Evolutionary conservation across 2,113 vertebrate species (phyloP).

Genomic region (Austrofundulus limnaeus): DNA sequence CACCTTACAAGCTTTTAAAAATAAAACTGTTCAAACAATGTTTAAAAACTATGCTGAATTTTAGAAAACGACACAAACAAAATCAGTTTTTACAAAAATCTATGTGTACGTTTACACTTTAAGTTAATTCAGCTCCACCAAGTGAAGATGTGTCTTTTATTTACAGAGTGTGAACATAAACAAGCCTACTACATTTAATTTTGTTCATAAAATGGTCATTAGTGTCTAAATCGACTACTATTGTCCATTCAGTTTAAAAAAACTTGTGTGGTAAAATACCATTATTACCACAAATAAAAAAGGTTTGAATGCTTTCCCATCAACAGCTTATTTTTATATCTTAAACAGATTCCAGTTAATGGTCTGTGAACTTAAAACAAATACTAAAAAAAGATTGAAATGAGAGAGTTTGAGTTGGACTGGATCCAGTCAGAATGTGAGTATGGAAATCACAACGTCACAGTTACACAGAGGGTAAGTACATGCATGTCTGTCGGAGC

Average conservation of each 20-base stretch:
- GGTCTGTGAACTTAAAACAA: conserved; percentile 33
- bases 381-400: conserved; percentile 21
- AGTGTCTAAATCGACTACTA: conserved; percentile 1
- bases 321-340: conserved; percentile 4
- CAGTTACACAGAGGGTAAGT: conserved; percentile 19
- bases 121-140: neutral
- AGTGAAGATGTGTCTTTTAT: neutral
- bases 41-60: too few relatives aligned
- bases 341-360: conserved; percentile 35
- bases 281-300: conserved; percentile 17
- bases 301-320: conserved; percentile 3
- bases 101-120: neutral
- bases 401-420: conserved; percentile 28
- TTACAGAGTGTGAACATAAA: neutral
- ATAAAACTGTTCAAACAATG: too few relatives aligned
- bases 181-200: neutral
- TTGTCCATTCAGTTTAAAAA: neutral
- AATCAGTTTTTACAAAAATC: too few relatives aligned
- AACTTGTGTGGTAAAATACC: conserved; percentile 27
- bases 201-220: neutral
- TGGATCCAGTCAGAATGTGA: conserved; percentile 10
- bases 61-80: too few relatives aligned
- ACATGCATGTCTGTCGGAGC: conserved; percentile 1
- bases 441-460: conserved; percentile 27
- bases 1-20: too few relatives aligned